Evolutionary conservation across 2,888 invertebrate species (phyloP), one percentile per base, ranked within the genome.

Genomic region (Pristionchus fissidentatus): DNA sequence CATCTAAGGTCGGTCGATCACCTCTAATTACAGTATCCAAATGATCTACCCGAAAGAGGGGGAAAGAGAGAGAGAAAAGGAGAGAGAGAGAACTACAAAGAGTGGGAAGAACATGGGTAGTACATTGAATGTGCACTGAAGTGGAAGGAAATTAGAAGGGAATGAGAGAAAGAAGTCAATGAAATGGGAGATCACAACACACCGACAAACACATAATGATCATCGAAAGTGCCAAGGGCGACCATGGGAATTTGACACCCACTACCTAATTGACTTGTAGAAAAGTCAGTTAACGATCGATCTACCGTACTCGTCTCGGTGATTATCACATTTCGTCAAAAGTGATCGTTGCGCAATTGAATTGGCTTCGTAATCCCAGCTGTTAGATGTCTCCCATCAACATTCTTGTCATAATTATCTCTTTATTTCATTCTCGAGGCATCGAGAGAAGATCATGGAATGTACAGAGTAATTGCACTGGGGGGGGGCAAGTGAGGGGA

Each of bases 351-450:
- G 70, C 70, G 70, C 43, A 41, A 70, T 19, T 3, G 22, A 5
- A 15, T 13, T 38, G 35, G 35, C 62, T 1, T 13, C 70, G 70
- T 41, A 70, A 70, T 70, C 0, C 38, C 70, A 70, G n/a, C 70
- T 70, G 70, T 70, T 70, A 41, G n/a, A 70, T 13, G 26, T n/a
- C 26, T 4, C 43, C 70, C 41, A 70, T n/a, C n/a, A n/a, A n/a
- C n/a, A n/a, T n/a, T n/a, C n/a, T n/a, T n/a, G 26, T 66, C 62
- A 66, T 70, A 22, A 70, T 70, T 70, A 70, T 77, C 77, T 77
- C 49, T 77, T 55, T 77, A 49, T 77, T 49, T 49, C 49, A 15
- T 4, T 26, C 41, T 32, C n/a, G n/a, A n/a, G n/a, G n/a, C n/a
- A n/a, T n/a, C n/a, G n/a, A n/a, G n/a, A n/a, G 43, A 41, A 41